A percentile compares a stretch with the other conserved stretches of the same genome.
Evolutionary conservation across 1,140 invertebrate species (phyloP).

Genomic region (Eumaeus atala): DNA sequence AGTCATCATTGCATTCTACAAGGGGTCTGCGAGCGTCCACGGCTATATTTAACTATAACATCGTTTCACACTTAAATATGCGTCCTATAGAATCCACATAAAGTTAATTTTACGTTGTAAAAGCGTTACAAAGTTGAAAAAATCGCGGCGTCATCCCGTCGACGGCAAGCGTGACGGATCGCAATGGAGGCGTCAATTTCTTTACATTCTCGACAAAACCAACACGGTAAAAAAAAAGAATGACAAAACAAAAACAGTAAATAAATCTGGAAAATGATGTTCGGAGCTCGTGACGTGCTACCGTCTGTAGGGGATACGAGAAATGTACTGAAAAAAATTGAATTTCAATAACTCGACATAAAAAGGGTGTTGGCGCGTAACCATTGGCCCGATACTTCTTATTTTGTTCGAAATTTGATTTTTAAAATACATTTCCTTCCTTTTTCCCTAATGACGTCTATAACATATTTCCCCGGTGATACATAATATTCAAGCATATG

Average conservation of each 20-base stretch:
- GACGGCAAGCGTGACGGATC: conserved; percentile 58
- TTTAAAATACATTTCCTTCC: neutral
- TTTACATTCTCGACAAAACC: conserved; percentile 60
- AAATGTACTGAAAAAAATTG: conserved; percentile 17
- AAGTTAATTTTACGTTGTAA: conserved; percentile 18
- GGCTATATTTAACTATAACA: conserved; percentile 26
- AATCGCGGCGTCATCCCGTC: conserved; percentile 59
- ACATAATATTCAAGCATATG: no score
- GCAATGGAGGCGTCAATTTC: conserved; percentile 64
- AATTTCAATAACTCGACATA: conserved; percentile 13
- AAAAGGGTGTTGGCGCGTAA: conserved; percentile 3
- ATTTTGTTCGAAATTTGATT: neutral
- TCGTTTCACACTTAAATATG: neutral
- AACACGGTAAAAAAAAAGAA: conserved; percentile 55
- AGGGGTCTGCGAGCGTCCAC: conserved; percentile 44
- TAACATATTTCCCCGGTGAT: no score
- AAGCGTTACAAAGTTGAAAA: conserved; percentile 33
- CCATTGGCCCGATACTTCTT: neutral
- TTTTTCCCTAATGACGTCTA: neutral
- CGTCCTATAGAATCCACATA: neutral
- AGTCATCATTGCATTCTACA: conserved; percentile 54
- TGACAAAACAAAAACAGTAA: conserved; percentile 42
- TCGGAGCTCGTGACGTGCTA: conserved; percentile 37
- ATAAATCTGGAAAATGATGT: conserved; percentile 33
- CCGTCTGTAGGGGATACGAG: conserved; percentile 20